phyloP scores from a whole-genome alignment of 1,140 invertebrate genomes.

The Hyles vespertilio region DNA sequence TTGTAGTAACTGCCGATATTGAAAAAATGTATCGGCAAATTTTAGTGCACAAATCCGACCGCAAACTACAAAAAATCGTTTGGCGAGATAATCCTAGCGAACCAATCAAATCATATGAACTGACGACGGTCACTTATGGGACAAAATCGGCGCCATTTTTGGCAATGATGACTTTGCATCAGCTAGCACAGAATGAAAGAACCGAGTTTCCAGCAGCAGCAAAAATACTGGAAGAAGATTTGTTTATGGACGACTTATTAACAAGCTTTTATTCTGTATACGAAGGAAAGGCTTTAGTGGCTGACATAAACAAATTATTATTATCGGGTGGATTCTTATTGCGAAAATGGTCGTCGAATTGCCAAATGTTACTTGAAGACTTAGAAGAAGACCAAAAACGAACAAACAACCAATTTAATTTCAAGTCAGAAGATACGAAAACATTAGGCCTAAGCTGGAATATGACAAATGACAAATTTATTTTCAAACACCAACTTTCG shows the following conservation, averaged over 20 bases:
- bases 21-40: slow-evolving; percentile 40
- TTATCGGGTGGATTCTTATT: slow-evolving; percentile 19
- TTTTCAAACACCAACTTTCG: too few species aligned
- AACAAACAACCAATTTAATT: slow-evolving; percentile 1
- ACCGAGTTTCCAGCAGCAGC: slow-evolving; percentile 11
- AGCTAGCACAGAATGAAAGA: slow-evolving; percentile 10
- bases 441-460: slow-evolving; percentile 22
- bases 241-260: slow-evolving; percentile 19
- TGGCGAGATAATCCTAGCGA: slow-evolving; percentile 10
- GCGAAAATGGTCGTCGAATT: slow-evolving; percentile 23
- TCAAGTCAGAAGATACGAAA: slow-evolving; percentile 16
- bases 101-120: slow-evolving; percentile 6
- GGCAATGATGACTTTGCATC: slow-evolving; percentile 14
- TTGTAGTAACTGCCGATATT: slow-evolving; percentile 31
- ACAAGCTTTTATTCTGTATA: slow-evolving; percentile 12
- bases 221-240: slow-evolving; percentile 12
- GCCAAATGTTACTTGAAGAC: slow-evolving; percentile 7
- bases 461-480: not conserved
- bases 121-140: slow-evolving; percentile 17
- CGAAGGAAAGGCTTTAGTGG: slow-evolving; percentile 20
- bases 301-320: slow-evolving; percentile 15
- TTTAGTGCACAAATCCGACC: slow-evolving; percentile 3
- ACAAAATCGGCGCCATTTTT: slow-evolving; percentile 15
- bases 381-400: slow-evolving; percentile 11
- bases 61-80: slow-evolving; percentile 13